These are phyloP conservation scores for Dicyrtoma fusca DNA, from an alignment of 2,888 invertebrate species.

Conservation along the genomic window DNA sequence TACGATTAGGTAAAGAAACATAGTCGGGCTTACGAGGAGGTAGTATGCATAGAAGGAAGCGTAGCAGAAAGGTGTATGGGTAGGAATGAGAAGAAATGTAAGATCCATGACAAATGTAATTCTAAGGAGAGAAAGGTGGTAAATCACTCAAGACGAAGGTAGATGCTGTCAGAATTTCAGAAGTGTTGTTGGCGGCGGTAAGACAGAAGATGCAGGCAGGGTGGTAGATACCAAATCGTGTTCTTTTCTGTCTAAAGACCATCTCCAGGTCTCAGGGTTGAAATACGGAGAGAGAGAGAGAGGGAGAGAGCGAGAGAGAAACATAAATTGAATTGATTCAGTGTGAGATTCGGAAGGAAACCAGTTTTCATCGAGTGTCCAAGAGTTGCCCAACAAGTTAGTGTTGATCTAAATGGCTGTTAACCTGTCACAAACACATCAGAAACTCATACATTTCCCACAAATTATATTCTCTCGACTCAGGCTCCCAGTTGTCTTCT, in stretches of 20 bases:
- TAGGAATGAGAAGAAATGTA: slow-evolving; percentile 14
- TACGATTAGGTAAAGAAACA: not conserved
- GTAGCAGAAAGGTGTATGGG: no score
- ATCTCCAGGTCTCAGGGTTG: not conserved
- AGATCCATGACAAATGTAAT: slow-evolving; percentile 34
- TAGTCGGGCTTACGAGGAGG: not conserved
- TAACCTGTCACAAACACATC: slow-evolving; percentile 41
- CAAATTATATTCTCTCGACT: slow-evolving; percentile 26
- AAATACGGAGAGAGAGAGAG: not conserved
- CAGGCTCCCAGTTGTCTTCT: slow-evolving; percentile 2
- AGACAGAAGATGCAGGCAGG: slow-evolving; percentile 27
- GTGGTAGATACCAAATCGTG: slow-evolving; percentile 18
- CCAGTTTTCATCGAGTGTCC: slow-evolving; percentile 43
- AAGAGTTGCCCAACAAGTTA: slow-evolving; percentile 38
- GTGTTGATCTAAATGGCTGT: slow-evolving; percentile 46
- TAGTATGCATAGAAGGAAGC: not conserved
- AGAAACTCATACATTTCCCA: slow-evolving; percentile 30
- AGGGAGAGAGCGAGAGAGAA: not conserved
- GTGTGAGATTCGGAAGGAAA: slow-evolving; percentile 48
- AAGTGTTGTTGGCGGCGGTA: slow-evolving; percentile 30
- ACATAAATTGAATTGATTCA: slow-evolving; percentile 42
- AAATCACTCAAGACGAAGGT: slow-evolving; percentile 41
- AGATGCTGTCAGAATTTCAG: slow-evolving; percentile 32
- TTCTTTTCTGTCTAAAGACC: slow-evolving; percentile 7
- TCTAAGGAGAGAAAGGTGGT: slow-evolving; percentile 34